Base-by-base conservation (phyloP, 2,113 vertebrate species). In the Lontra canadensis region DNA sequence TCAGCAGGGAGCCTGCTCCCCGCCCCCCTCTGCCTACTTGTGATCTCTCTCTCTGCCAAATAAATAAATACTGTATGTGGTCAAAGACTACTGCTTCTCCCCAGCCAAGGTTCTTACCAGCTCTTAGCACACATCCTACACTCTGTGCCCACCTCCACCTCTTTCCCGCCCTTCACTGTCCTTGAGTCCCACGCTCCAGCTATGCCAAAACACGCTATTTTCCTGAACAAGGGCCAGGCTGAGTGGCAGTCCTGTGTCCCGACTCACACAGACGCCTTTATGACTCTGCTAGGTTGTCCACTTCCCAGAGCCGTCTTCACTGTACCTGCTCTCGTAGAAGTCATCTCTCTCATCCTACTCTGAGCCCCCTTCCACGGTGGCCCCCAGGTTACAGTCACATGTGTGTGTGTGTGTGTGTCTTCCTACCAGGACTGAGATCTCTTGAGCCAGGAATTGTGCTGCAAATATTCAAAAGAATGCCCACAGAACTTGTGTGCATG, bases 21-120 rank as follows among this genome's bases (percentile, higher is more conserved):
- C 15, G 5, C 49, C 15, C 52, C 15, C 52, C 52, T 52, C 52
- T 52, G 52, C 52, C 52, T 17, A 17, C 52, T 52, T 52, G 15
- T 17, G 52, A 52, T 17, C 52, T 52, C 52, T 52, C 52, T 52
- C 52, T 52, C 15, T 52, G 52, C 15, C 52, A 52, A 52, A 52
- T 52, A 52, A 52, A 52, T 52, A 52, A 52, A 52, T 52, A 52
- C 4, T 36, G 20, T 26, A 3, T 2, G 13, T 36, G n/a, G 36
- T n/a, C 78, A 55, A 29, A 39, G 7, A 25, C 18, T 3, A 5
- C 55, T 4, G 0, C 44, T 61, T 20, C 78, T 73, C 73, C 3
- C 0, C 0, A 11, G 7, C 61, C 80, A 73, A 74, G 52, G 73
- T 18, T 47, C 39, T 44, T 0, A 12, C 0, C 3, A 11, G 29